These are phyloP conservation scores for Orcinus orca DNA, from an alignment of 2,113 vertebrate species.

Conservation along the genomic window DNA sequence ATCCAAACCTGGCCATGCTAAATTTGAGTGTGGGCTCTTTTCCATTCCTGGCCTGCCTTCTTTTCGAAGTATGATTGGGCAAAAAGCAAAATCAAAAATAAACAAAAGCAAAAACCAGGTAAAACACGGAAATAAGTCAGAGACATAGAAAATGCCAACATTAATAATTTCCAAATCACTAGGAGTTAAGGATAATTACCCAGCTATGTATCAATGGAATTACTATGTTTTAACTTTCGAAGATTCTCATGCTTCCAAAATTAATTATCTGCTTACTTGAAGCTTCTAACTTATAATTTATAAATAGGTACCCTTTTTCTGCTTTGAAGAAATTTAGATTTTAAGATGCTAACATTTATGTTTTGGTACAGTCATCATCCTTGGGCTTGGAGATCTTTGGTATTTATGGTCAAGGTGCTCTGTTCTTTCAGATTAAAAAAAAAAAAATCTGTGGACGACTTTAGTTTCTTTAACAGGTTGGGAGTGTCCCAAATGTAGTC, in stretches of 20 bases:
- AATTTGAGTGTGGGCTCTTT: background rate
- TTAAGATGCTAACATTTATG: background rate
- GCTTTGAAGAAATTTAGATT: background rate
- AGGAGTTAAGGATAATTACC: background rate
- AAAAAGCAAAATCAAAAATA: constrained; percentile 29
- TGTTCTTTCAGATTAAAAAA: background rate
- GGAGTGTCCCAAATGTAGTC: background rate
- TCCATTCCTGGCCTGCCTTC: background rate
- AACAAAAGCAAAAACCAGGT: constrained; percentile 16
- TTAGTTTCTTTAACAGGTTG: background rate
- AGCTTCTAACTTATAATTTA: background rate
- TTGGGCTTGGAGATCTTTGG: background rate
- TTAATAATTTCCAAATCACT: background rate
- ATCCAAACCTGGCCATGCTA: background rate
- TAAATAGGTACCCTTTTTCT: background rate
- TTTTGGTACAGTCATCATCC: background rate
- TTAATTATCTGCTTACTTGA: background rate
- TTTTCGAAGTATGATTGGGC: background rate
- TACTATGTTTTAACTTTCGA: background rate
- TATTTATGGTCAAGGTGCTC: background rate
- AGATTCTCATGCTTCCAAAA: background rate
- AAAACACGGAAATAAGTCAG: background rate
- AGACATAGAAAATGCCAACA: constrained; percentile 21
- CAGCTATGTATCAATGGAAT: background rate
- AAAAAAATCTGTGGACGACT: background rate